A percentile compares a stretch with the other conserved stretches of the same genome.
Evolutionary conservation across 2,113 vertebrate species (phyloP).

Genomic region (Paradoxurus hermaphroditus): DNA sequence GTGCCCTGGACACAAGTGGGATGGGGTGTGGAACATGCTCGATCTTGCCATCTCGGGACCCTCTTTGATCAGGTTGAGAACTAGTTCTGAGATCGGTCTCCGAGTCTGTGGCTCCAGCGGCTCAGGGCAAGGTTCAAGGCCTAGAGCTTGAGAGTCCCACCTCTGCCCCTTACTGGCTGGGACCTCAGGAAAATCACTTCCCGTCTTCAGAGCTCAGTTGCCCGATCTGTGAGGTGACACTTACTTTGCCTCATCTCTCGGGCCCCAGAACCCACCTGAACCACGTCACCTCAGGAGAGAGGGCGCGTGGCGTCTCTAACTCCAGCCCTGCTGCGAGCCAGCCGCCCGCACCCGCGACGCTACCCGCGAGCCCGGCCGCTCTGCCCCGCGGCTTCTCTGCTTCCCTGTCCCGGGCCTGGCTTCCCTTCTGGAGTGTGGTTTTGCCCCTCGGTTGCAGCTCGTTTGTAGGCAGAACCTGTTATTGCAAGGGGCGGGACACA

Average conservation of each 20-base stretch:
- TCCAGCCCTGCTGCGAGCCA: background rate
- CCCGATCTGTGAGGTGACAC: background rate
- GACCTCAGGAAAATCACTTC: background rate
- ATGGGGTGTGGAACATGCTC: background rate
- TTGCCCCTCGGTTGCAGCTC: background rate
- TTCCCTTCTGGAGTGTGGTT: no score
- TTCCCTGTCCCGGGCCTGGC: background rate
- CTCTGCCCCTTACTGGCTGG: background rate
- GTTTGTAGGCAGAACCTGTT: background rate
- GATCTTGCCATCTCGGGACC: background rate
- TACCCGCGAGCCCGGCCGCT: accelerated
- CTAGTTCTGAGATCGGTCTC: background rate
- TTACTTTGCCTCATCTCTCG: background rate
- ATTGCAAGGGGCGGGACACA: background rate
- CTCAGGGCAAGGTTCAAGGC: background rate
- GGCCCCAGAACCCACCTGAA: background rate
- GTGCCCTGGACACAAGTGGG: background rate
- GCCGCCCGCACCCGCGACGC: accelerated
- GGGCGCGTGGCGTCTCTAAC: background rate
- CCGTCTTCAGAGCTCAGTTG: background rate
- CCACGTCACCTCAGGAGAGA: background rate
- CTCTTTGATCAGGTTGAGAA: background rate
- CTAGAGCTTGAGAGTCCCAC: background rate
- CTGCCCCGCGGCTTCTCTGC: background rate
- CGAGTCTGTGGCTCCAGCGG: background rate